Evolutionary conservation across 2,797 vertebrate species (phyloP), one percentile per base, ranked within the genome.

Genomic region (Phaenicophaeus curvirostris): DNA sequence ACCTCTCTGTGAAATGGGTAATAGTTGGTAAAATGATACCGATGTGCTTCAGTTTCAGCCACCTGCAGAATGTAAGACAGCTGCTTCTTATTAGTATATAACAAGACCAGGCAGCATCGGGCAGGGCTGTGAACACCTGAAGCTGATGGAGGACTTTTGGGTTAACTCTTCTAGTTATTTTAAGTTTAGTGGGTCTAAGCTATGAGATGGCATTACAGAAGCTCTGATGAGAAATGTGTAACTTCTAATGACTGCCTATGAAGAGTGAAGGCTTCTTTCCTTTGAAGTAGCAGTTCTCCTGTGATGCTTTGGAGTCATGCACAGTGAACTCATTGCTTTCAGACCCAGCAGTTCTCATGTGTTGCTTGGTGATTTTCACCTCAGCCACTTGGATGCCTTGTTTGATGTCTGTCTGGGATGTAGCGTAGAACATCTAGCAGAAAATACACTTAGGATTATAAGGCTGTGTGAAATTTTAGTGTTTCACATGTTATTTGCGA

Each of bases 311-410:
- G 79, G 66, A 84, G 83, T 91, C 33, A 11, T 55, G 66, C 39
- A 8, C 75, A 80, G 31, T 91, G 89, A 93, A 89, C 89, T 94
- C 89, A 3, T 61, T 85, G 87, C 72, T 73, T 80, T 77, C 58
- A 71, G 72, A 63, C 50, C 61, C 84, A 79, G 46, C n/a, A 42
- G 4, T 30, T 75, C 0, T 0, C 31, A 1, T 30, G 46, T 58
- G 72, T 65, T 68, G 41, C 79, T 69, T 63, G 48, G 58, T 80
- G 76, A 59, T 94, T 92, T 92, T 87, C 63, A 35, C 71, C 73
- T 58, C 66, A 48, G n/a, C 51, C 67, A 16, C 42, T 54, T 72
- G 44, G 23, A 50, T 87, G 44, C 44, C 28, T 85, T 0, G 0
- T 39, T 66, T 50, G 23, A 9, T 51, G 23, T 78, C 58, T 83